A percentile compares a stretch with the other conserved stretches of the same genome.
phyloP scores from a whole-genome alignment of 2,797 vertebrate species.

The Clarias fuscus region DNA sequence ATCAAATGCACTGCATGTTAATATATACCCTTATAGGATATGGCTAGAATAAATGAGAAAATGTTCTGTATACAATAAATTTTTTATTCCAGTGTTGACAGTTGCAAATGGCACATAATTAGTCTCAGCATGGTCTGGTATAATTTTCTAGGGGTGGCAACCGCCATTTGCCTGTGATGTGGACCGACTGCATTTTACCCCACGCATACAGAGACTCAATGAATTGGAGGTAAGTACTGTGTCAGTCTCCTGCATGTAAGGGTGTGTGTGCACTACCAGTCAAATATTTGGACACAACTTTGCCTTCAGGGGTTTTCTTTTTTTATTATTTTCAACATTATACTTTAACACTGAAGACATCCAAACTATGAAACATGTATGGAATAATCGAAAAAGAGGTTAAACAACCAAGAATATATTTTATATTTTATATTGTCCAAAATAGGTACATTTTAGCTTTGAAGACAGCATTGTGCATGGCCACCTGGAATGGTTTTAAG shows the following conservation, averaged over 20 bases:
- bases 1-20: background rate
- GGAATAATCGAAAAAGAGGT: too few species aligned
- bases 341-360: too few species aligned
- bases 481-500: too few species aligned
- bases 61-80: too few species aligned
- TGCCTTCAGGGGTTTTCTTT: too few species aligned
- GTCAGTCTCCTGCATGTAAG: slow-evolving; percentile 2
- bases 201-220: slow-evolving; percentile 95
- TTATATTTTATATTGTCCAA: too few species aligned
- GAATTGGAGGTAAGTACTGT: slow-evolving; percentile 86
- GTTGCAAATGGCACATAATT: background rate
- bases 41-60: background rate
- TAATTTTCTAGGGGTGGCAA: slow-evolving; percentile 87
- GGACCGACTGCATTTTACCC: slow-evolving; percentile 95
- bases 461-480: too few species aligned
- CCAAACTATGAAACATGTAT: too few species aligned
- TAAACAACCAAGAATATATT: too few species aligned
- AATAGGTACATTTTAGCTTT: too few species aligned
- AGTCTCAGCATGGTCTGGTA: slow-evolving; percentile 24
- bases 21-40: background rate
- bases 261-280: background rate
- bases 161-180: slow-evolving; percentile 98
- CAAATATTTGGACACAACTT: too few species aligned
- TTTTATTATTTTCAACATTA: too few species aligned
- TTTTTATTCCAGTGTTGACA: background rate